A percentile compares a stretch with the other conserved stretches of the same genome.
Evolutionary conservation across 2,888 invertebrate species (phyloP).

Genomic region (Mythimna lalbum): DNA sequence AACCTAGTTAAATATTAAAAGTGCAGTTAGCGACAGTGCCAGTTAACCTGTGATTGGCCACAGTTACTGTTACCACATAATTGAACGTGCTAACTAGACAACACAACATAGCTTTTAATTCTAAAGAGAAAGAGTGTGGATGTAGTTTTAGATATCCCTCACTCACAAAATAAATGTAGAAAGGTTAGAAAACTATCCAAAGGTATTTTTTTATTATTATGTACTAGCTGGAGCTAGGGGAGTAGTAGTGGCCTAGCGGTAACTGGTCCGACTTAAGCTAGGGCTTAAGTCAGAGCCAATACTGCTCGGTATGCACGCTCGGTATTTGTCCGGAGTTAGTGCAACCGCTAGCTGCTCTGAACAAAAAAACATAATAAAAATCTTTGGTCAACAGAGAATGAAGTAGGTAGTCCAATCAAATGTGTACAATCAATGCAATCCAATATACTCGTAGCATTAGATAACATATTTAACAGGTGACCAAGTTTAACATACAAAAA

Average conservation of each 20-base stretch:
- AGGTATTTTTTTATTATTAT: too few species aligned
- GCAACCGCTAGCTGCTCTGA: too few species aligned
- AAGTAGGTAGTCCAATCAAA: not conserved
- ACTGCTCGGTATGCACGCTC: too few species aligned
- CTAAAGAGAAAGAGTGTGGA: not conserved
- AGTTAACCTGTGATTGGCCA: conserved; percentile 72
- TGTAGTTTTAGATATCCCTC: not conserved
- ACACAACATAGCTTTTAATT: conserved; percentile 31
- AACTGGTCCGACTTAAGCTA: too few species aligned
- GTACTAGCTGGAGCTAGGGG: too few species aligned
- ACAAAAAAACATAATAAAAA: too few species aligned
- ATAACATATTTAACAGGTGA: not conserved
- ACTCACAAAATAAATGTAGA: too few species aligned
- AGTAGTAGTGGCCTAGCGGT: too few species aligned
- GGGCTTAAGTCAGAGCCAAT: too few species aligned
- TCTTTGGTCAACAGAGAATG: not conserved
- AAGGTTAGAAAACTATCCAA: too few species aligned
- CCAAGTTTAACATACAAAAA: not conserved
- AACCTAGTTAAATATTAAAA: conserved; percentile 79
- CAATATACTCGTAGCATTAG: too few species aligned
- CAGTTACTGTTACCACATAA: conserved; percentile 79
- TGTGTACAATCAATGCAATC: not conserved
- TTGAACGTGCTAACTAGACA: conserved; percentile 71
- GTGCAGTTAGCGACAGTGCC: conserved; percentile 78
- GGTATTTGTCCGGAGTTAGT: too few species aligned